These are phyloP conservation scores for Hemicordylus capensis DNA, from an alignment of 2,113 vertebrate genomes.

Conservation along the genomic window DNA sequence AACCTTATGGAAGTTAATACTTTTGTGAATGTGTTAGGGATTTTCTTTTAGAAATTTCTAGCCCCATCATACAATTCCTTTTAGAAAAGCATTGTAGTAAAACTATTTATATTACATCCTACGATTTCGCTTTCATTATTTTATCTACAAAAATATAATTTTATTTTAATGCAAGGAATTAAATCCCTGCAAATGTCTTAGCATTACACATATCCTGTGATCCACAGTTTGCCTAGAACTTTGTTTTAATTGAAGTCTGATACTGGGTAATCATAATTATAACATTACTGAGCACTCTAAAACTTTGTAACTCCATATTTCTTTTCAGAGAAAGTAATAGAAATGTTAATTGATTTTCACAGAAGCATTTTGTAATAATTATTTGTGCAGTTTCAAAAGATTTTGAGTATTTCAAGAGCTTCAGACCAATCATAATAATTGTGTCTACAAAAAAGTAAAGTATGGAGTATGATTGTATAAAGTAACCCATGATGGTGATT, in stretches of 20 bases:
- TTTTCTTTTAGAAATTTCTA: background rate
- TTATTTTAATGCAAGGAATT: background rate
- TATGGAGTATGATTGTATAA: no score
- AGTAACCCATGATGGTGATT: no score
- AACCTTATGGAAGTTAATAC: background rate
- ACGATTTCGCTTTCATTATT: background rate
- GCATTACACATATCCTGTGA: background rate
- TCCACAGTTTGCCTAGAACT: background rate
- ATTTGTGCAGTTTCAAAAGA: background rate
- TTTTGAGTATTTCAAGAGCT: background rate
- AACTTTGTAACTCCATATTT: slow-evolving; percentile 3
- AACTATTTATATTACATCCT: background rate
- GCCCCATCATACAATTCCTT: background rate
- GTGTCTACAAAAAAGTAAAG: background rate
- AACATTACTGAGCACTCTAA: slow-evolving; percentile 10
- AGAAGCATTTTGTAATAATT: slow-evolving; percentile 4
- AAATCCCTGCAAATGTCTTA: background rate
- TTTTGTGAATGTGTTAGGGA: background rate
- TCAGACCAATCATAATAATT: background rate
- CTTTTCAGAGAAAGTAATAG: background rate
- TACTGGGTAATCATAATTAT: slow-evolving; percentile 18
- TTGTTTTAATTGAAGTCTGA: background rate
- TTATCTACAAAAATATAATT: background rate
- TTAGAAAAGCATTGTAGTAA: background rate
- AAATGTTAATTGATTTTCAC: slow-evolving; percentile 14